Evolutionary conservation across 2,113 vertebrate species (phyloP), one percentile per base, ranked within the genome.

Genomic region (Microcebus tavaratra): DNA sequence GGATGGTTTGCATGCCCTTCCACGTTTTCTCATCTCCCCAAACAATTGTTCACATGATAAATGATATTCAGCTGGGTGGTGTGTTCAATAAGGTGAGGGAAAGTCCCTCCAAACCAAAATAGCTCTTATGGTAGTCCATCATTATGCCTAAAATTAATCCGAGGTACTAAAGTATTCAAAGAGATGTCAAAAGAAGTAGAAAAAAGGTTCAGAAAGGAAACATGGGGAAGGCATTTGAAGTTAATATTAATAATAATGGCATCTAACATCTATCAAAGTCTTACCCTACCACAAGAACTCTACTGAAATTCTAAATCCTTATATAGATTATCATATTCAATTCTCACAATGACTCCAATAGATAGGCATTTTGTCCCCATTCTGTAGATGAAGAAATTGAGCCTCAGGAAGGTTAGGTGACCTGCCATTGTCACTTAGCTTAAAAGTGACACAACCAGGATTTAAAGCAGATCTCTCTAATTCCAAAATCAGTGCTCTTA

Each of bases 171-270:
- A 97, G 95, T 95, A 97, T 97, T 98, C 92, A 95, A 97, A 96
- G 87, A 97, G 29, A 95, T 97, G 97, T 98, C 97, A 92, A 96
- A 97, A 97, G 91, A 97, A 95, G 87, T 97, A 21, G 87, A 96
- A 86, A 96, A 76, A 95, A 97, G 94, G 25, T 97, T 97, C 96
- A 88, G 96, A 97, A 97, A 97, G 96, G 97, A 98, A 98, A 97
- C 97, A 98, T 57, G 65, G 93, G 31, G 39, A 95, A 65, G 53
- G 95, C 31, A 95, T 95, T 97, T 93, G 83, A 96, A 88, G 90
- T 93, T 96, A 95, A 83, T 83, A 97, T 97, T 96, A 97, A 97
- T 98, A 94, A 94, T 53, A 88, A 97, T 96, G 95, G 76, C 92
- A 97, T 59, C 55, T 89, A 95, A 59, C 95, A 98, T 97, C 95